Base-by-base conservation (phyloP, 1,140 invertebrate species). In the Metaphire vulgaris region DNA sequence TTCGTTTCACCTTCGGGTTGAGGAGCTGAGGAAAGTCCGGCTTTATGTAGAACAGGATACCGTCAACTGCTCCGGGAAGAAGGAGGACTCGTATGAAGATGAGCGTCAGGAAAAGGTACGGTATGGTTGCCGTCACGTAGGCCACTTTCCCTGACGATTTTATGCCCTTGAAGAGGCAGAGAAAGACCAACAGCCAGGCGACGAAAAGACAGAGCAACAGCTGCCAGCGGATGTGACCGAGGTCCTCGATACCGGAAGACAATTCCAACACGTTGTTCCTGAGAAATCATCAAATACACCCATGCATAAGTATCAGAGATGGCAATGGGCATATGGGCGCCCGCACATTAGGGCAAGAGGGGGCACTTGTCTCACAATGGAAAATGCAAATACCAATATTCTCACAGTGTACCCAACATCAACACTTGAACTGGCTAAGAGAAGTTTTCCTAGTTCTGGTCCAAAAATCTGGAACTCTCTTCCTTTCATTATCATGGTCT, bases 61-160 rank as follows among this genome's bases (percentile, higher is more conserved):
- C 93, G 15, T 77, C 69, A 21, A 67, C 29, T 32, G 96, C 93
- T 0, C 96, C 96, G 0, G 93, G 93, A 29, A 98, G 86, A 0
- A 93, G 93, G 0, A 95, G 90, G 0, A 94, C 95, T 69, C 93
- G 88, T 0, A 92, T 89, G 16, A 98, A 85, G 15, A 98, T 88
- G 74, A 96, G 94, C 77, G 94, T 89, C 1, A 98, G 89, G 30
- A 98, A 91, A 1, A 93, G 90, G 81, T 98, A 98, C 0, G 95
- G 95, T 16, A 93, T 92, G 34, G 95, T 85, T 0, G 96, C 94
- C 2, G 95, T 98, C 67, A 98, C 64, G 34, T 78, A 78, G 15
- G 93, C 92, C 32, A 93, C 77, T 34, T 76, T 76, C n/a, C 74
- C 74, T 16, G 68, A 76, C 29, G 56, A 76, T 34, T 76, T 76